A percentile compares a stretch with the other conserved stretches of the same genome.
phyloP scores from a whole-genome alignment of 2,797 vertebrate species.

The Anabacerthia variegaticeps region DNA sequence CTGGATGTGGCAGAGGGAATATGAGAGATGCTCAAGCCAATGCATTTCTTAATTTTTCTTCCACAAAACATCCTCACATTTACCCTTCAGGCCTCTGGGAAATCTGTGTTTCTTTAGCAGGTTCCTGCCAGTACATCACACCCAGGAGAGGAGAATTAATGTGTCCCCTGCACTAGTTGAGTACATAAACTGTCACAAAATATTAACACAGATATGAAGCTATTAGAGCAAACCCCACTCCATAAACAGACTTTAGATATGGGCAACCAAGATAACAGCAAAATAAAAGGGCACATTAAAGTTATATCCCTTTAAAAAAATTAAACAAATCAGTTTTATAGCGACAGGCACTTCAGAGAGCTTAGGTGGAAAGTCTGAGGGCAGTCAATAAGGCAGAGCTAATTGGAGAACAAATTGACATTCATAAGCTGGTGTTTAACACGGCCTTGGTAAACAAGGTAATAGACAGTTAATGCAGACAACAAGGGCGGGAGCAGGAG shows the following conservation, averaged over 20 bases:
- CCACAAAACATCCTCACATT: neutral
- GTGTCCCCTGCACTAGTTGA: conserved; percentile 43
- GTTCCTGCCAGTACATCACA: neutral
- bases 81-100: neutral
- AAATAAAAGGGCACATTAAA: conserved; percentile 78
- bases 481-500: conserved; percentile 25
- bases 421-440: conserved; percentile 69
- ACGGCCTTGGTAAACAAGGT: conserved; percentile 70
- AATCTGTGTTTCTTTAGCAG: conserved; percentile 1
- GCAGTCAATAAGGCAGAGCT: conserved; percentile 82
- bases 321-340: conserved; percentile 84
- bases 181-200: conserved; percentile 59
- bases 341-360: conserved; percentile 78
- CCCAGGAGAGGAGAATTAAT: conserved; percentile 47
- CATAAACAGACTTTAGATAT: conserved; percentile 60
- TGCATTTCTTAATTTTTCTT: neutral
- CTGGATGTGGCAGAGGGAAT: fast-evolving
- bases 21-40: neutral
- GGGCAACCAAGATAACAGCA: conserved; percentile 76
- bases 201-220: conserved; percentile 73
- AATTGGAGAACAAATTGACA: conserved; percentile 82
- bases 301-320: conserved; percentile 71
- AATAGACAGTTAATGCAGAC: conserved; percentile 75
- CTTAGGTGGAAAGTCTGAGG: conserved; percentile 76
- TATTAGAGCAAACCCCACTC: conserved; percentile 63